Evolutionary conservation across 2,888 invertebrate species (phyloP).

Genomic region (Rhopalosiphum nymphaeae): DNA sequence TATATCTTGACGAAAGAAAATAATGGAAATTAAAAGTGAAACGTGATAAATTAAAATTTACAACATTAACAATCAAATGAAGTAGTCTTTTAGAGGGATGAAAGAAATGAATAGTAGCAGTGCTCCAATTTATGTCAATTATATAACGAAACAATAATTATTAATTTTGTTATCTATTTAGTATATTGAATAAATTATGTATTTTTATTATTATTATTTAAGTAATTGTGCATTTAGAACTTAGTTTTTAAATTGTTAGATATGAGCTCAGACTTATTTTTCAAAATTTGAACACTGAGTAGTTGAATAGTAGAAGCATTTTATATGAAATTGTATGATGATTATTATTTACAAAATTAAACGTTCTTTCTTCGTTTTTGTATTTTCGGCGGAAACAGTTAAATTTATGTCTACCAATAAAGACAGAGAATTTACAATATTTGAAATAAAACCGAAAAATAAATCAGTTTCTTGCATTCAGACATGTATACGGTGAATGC

Average conservation of each 20-base stretch:
- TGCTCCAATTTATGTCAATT: no score
- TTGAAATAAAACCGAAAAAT: background rate
- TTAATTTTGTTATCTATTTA: no score
- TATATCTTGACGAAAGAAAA: background rate
- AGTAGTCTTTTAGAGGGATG: background rate
- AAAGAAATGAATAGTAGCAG: background rate
- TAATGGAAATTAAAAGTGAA: background rate
- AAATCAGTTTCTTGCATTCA: background rate
- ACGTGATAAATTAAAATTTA: background rate
- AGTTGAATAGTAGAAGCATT: background rate
- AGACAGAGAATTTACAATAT: background rate
- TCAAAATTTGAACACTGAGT: no score
- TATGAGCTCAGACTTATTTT: no score
- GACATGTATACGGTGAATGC: background rate
- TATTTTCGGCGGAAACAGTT: background rate
- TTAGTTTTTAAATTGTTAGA: no score
- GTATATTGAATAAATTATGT: no score
- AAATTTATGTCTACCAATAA: background rate
- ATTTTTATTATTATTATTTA: no score
- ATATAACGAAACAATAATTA: no score
- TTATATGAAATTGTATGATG: background rate
- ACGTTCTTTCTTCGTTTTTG: background rate
- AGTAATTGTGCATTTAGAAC: no score
- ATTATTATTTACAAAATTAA: background rate
- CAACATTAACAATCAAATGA: background rate